phyloP scores from a whole-genome alignment of 2,797 vertebrate genomes.

The Bradypodion pumilum region DNA sequence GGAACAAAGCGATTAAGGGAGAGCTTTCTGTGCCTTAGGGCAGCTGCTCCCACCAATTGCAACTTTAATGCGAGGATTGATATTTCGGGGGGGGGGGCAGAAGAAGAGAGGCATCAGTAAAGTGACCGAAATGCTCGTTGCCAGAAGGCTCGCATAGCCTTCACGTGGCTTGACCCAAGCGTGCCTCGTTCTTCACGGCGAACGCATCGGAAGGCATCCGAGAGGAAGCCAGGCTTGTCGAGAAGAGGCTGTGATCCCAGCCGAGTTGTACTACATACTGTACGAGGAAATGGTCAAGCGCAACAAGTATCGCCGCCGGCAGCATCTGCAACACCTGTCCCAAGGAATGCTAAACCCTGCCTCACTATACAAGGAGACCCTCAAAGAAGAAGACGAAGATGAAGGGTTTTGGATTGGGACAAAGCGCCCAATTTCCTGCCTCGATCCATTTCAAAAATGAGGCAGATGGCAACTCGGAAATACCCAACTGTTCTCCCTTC shows the following conservation, averaged over 20 bases:
- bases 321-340: too few relatives aligned
- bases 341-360: too few relatives aligned
- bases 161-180: neutral
- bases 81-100: neutral
- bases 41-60: rapidly evolving
- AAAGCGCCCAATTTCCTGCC: neutral
- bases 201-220: too few relatives aligned
- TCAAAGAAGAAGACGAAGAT: rapidly evolving
- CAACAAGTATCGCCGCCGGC: too few relatives aligned
- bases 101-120: neutral
- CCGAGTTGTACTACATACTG: neutral
- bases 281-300: neutral
- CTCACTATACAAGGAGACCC: neutral
- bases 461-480: neutral
- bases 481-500: neutral
- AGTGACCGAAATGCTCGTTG: too few relatives aligned
- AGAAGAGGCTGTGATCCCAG: neutral
- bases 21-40: slow-evolving; percentile 31
- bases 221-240: neutral
- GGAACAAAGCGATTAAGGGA: slow-evolving; percentile 69
- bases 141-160: too few relatives aligned
- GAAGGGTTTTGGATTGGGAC: neutral
- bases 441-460: neutral
- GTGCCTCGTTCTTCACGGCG: neutral
- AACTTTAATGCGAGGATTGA: rapidly evolving